Conservation (phyloP, 1,140 invertebrate species). For the Meloidogyne floridensis region DNA sequence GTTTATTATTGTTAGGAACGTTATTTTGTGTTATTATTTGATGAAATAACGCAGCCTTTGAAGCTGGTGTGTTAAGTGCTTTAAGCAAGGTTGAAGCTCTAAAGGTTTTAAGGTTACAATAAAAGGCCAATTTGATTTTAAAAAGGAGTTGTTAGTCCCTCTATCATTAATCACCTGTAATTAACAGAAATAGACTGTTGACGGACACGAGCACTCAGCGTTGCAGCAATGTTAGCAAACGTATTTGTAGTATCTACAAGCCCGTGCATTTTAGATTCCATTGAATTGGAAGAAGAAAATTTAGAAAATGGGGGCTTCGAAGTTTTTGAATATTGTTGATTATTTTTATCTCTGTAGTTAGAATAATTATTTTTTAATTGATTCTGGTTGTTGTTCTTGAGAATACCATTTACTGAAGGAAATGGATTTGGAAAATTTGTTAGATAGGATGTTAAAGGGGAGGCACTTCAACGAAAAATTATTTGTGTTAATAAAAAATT, state of each 20-base stretch:
- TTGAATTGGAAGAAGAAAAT: background rate
- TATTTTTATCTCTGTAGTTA: background rate
- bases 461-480: background rate
- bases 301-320: background rate
- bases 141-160: background rate
- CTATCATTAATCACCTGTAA: background rate
- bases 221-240: constrained; percentile 52
- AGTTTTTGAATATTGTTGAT: constrained; percentile 9
- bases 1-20: background rate
- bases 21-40: constrained; percentile 10
- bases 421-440: background rate
- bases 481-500: background rate
- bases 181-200: constrained; percentile 10
- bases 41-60: background rate
- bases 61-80: background rate
- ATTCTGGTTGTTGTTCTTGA: background rate
- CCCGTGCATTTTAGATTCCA: background rate
- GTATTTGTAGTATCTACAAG: constrained; percentile 45
- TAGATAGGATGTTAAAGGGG: background rate
- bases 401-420: background rate
- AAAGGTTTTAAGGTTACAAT: too few relatives aligned
- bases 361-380: background rate
- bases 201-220: constrained; percentile 29
- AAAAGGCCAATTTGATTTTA: background rate
- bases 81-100: background rate